Percentiles rank a stretch among this genome's conserved stretches.
Conservation (phyloP, 2,797 vertebrate genomes). For the Tolypeutes matacus region DNA sequence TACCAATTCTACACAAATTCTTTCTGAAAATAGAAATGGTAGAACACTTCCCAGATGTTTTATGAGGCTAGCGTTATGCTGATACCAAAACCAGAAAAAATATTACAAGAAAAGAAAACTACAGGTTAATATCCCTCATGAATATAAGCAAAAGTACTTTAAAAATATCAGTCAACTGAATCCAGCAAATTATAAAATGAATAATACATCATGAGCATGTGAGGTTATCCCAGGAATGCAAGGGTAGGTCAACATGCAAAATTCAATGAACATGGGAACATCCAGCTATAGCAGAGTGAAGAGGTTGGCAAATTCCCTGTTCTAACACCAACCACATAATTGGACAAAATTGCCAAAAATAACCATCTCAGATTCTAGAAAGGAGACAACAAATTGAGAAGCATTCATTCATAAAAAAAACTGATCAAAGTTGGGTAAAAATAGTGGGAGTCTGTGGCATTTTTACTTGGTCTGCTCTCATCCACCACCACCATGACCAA, state of each 20-base stretch:
- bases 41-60: not conserved
- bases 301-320: not conserved
- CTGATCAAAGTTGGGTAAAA: not conserved
- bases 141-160: not conserved
- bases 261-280: not conserved
- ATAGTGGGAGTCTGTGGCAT: not conserved
- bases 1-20: not conserved
- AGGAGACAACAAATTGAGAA: not conserved
- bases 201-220: not conserved
- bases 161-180: not conserved
- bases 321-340: not conserved
- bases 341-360: conserved; percentile 17
- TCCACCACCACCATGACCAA: not conserved
- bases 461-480: not conserved
- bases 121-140: not conserved
- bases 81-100: conserved; percentile 5
- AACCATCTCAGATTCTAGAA: not conserved
- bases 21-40: not conserved
- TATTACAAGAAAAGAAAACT: not conserved
- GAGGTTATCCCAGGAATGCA: not conserved
- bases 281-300: not conserved
- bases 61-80: too few relatives aligned
- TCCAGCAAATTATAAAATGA: not conserved
- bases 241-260: not conserved
- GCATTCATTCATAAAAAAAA: not conserved